Conservation (phyloP, 2,797 vertebrate species). For the Harpagifer antarcticus region DNA sequence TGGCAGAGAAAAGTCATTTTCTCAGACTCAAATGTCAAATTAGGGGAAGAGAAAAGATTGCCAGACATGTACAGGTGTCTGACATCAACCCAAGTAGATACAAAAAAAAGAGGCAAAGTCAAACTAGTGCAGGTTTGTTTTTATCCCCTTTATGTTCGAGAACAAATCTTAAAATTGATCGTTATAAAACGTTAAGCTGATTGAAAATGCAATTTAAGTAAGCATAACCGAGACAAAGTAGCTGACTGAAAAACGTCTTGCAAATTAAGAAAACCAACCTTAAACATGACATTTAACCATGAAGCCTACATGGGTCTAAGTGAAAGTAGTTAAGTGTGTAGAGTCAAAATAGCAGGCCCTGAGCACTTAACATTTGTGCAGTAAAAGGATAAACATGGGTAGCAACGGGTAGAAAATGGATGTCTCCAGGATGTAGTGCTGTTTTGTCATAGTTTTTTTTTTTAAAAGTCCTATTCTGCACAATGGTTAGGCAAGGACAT, state of each 20-base stretch:
- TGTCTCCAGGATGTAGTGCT: conserved; percentile 20
- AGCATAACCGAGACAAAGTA: conserved; percentile 8
- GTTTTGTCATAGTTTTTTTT: background rate
- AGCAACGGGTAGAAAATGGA: background rate
- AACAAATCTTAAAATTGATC: background rate
- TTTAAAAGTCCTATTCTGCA: background rate
- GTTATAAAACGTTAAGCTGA: conserved; percentile 6
- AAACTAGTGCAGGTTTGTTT: background rate
- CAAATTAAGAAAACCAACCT: background rate
- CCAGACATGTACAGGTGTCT: conserved; percentile 46
- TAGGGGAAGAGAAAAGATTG: conserved; percentile 51
- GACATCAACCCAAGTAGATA: conserved; percentile 43
- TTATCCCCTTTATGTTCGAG: background rate
- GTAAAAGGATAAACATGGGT: conserved; percentile 14
- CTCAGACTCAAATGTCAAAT: conserved; percentile 82
- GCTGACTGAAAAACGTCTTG: background rate
- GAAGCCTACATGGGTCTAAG: background rate
- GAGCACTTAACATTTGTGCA: conserved; percentile 23
- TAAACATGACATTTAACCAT: background rate
- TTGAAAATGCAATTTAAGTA: conserved; percentile 15
- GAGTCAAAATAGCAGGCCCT: conserved; percentile 5
- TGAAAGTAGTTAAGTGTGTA: background rate
- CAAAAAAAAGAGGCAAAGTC: conserved; percentile 19
- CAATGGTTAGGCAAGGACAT: background rate
- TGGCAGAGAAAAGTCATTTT: conserved; percentile 79